These are phyloP conservation scores for Chloropsis cyanopogon DNA, from an alignment of 2,113 vertebrate species.

Conservation along the genomic window DNA sequence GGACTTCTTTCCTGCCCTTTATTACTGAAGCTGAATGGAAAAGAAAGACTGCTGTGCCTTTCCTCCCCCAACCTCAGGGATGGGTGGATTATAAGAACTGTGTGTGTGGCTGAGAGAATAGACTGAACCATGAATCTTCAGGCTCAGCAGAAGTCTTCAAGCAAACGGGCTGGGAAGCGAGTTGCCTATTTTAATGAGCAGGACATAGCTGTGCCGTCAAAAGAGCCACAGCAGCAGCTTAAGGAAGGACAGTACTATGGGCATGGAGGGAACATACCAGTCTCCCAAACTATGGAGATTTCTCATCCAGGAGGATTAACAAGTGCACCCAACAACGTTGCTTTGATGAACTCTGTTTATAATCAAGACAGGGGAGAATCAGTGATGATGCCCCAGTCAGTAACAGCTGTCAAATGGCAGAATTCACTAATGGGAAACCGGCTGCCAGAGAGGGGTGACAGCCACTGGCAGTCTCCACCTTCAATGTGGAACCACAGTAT, in stretches of 20 bases:
- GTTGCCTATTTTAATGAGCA: conserved; percentile 87
- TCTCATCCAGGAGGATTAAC: conserved; percentile 68
- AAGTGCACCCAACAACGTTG: conserved; percentile 78
- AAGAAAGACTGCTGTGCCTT: not conserved
- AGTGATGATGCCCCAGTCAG: conserved; percentile 85
- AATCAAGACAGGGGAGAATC: conserved; percentile 84
- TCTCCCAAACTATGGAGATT: conserved; percentile 77
- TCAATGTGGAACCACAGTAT: conserved; percentile 83
- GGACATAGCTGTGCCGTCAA: conserved; percentile 69
- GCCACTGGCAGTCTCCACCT: conserved; percentile 82
- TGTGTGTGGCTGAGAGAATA: not conserved
- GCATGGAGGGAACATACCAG: conserved; percentile 64
- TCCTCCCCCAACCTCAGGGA: conserved; percentile 3
- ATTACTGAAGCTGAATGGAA: conserved; percentile 18
- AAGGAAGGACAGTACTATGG: conserved; percentile 85
- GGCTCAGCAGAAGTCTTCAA: conserved; percentile 88
- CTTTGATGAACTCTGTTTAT: conserved; percentile 86
- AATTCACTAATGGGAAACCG: conserved; percentile 82
- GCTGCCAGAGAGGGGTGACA: conserved; percentile 78
- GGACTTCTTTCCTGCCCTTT: not conserved
- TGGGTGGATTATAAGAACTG: conserved; percentile 43
- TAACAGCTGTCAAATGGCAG: conserved; percentile 81
- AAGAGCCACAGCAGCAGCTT: conserved; percentile 80
- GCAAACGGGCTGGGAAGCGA: conserved; percentile 89
- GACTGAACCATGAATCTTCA: conserved; percentile 90